Evolutionary conservation across 1,140 invertebrate species (phyloP).

Genomic region (Tetraneura akinire): DNA sequence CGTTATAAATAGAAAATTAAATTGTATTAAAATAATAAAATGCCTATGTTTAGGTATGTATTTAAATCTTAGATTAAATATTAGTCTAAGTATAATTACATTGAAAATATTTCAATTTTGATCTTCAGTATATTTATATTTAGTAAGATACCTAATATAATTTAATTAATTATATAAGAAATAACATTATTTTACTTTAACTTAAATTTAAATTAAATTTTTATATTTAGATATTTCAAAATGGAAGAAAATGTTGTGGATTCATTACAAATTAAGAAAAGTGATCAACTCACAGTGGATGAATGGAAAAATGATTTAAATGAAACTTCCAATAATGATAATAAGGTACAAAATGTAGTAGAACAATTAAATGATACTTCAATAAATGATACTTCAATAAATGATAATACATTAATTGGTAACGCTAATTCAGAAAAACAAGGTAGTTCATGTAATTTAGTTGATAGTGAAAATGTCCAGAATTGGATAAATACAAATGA

Average conservation of each 20-base stretch:
- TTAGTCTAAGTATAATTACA: too few relatives aligned
- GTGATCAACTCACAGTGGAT: not conserved
- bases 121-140: too few relatives aligned
- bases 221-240: not conserved
- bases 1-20: too few relatives aligned
- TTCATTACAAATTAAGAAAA: not conserved
- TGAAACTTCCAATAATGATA: not conserved
- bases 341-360: not conserved
- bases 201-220: too few relatives aligned
- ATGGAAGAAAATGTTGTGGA: not conserved
- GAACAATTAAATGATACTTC: not conserved
- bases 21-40: too few relatives aligned
- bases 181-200: too few relatives aligned
- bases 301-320: slow-evolving; percentile 21
- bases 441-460: not conserved
- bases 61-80: too few relatives aligned
- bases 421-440: not conserved
- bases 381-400: not conserved
- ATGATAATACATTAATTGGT: not conserved
- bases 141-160: too few relatives aligned
- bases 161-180: too few relatives aligned
- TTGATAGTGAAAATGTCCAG: not conserved
- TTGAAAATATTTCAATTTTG: too few relatives aligned
- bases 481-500: not conserved
- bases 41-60: too few relatives aligned